Evolutionary conservation across 2,888 invertebrate species (phyloP).

Genomic region (Abrostola triplasia): DNA sequence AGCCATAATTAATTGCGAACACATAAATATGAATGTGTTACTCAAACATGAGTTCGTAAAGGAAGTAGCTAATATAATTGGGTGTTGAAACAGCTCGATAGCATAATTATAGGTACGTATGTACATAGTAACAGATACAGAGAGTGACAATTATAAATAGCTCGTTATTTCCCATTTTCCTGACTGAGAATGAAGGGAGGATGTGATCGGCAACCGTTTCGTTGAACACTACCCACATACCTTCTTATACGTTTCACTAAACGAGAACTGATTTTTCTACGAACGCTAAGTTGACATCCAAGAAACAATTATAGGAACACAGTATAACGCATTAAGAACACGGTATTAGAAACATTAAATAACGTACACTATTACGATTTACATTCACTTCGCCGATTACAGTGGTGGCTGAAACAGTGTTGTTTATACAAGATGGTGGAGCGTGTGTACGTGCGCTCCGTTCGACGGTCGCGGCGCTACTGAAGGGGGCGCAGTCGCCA

Average conservation of each 20-base stretch:
- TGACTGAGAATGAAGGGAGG: not conserved
- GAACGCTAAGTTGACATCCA: slow-evolving; percentile 41
- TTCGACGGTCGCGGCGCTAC: slow-evolving; percentile 66
- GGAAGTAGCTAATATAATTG: too few species aligned
- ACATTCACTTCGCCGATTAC: slow-evolving; percentile 55
- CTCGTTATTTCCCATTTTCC: too few species aligned
- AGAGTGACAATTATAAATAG: too few species aligned
- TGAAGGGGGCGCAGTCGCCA: slow-evolving; percentile 58
- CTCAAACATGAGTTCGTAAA: not conserved
- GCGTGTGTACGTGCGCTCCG: slow-evolving; percentile 56
- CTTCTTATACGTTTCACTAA: slow-evolving; percentile 31
- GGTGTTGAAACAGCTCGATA: too few species aligned
- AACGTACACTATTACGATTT: slow-evolving; percentile 52
- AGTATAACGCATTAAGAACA: slow-evolving; percentile 28
- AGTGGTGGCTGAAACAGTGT: slow-evolving; percentile 53
- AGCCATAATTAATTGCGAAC: slow-evolving; percentile 9
- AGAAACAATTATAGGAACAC: slow-evolving; percentile 30
- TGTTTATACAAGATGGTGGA: slow-evolving; percentile 59
- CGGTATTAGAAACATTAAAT: slow-evolving; percentile 10
- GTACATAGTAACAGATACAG: too few species aligned
- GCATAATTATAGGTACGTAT: too few species aligned
- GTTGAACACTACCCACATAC: slow-evolving; percentile 32
- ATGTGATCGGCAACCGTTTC: slow-evolving; percentile 1
- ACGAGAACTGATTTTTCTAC: slow-evolving; percentile 45
- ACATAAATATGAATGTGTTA: slow-evolving; percentile 1